Evolutionary conservation across 2,888 invertebrate genomes (phyloP).

Genomic region (Nymphalis c-album): DNA sequence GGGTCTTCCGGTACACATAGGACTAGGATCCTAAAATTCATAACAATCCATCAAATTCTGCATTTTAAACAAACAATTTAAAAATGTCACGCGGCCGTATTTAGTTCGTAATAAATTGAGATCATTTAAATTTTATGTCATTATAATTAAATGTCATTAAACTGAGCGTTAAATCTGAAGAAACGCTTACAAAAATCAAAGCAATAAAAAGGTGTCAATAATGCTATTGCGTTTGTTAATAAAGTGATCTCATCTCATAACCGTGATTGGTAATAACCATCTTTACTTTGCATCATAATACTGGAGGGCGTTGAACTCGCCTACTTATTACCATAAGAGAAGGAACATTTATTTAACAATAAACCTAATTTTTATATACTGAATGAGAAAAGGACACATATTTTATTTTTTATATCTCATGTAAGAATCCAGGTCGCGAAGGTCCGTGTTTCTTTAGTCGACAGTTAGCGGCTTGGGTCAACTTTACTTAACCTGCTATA

Average conservation of each 20-base stretch:
- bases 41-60: no score
- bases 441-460: constrained; percentile 15
- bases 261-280: constrained; percentile 33
- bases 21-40: background rate
- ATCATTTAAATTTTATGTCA: background rate
- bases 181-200: background rate
- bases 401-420: constrained; percentile 29
- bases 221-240: constrained; percentile 26
- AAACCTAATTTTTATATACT: constrained; percentile 37
- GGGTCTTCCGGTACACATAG: constrained; percentile 1
- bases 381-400: constrained; percentile 32
- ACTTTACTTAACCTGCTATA: constrained; percentile 16
- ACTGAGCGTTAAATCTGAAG: background rate
- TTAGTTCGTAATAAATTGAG: background rate
- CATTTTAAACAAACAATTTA: no score
- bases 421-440: constrained; percentile 20
- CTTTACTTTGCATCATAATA: constrained; percentile 32
- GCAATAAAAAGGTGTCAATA: constrained; percentile 28
- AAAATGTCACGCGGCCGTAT: background rate
- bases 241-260: constrained; percentile 39
- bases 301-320: constrained; percentile 37
- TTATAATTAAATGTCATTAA: background rate
- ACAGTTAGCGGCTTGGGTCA: constrained; percentile 21
- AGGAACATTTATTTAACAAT: constrained; percentile 35
- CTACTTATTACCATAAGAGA: constrained; percentile 36